phyloP scores from a whole-genome alignment of 1,140 invertebrate species.

The Dolichoris vasculosae region DNA sequence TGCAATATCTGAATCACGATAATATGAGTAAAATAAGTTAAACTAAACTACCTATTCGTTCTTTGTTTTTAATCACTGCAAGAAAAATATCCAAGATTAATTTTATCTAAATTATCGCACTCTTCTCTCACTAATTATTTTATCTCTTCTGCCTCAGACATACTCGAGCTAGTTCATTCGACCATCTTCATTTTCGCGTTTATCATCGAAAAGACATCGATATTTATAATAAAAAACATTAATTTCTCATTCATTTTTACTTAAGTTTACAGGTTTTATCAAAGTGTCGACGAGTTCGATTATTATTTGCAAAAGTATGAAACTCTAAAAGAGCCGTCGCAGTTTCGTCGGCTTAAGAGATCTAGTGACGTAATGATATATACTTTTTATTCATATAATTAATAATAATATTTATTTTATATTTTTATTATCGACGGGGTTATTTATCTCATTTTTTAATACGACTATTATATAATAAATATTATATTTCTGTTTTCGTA shows the following conservation, averaged over 20 bases:
- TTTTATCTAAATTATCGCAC: constrained; percentile 19
- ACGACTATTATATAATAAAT: constrained; percentile 12
- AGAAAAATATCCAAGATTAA: constrained; percentile 22
- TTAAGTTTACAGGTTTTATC: constrained; percentile 57
- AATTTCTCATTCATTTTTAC: constrained; percentile 41
- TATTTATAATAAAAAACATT: constrained; percentile 50
- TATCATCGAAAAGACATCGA: constrained; percentile 37
- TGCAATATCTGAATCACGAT: constrained; percentile 27
- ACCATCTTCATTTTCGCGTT: background rate
- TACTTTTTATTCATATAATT: constrained; percentile 53
- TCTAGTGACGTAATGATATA: constrained; percentile 66
- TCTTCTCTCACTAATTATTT: constrained; percentile 7
- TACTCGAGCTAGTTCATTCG: background rate
- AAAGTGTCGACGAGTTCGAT: constrained; percentile 66
- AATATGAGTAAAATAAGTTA: constrained; percentile 42
- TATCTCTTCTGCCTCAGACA: background rate
- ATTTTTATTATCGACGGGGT: constrained; percentile 65
- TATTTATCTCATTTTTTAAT: constrained; percentile 48
- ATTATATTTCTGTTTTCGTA: constrained; percentile 61
- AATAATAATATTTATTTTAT: constrained; percentile 43
- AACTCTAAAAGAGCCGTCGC: constrained; percentile 67
- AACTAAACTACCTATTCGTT: constrained; percentile 31
- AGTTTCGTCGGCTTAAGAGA: constrained; percentile 59
- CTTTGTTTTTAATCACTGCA: constrained; percentile 37
- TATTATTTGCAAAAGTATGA: constrained; percentile 75